Evolutionary conservation across 2,113 vertebrate genomes (phyloP), one percentile per base, ranked within the genome.

Genomic region (Pavo muticus): DNA sequence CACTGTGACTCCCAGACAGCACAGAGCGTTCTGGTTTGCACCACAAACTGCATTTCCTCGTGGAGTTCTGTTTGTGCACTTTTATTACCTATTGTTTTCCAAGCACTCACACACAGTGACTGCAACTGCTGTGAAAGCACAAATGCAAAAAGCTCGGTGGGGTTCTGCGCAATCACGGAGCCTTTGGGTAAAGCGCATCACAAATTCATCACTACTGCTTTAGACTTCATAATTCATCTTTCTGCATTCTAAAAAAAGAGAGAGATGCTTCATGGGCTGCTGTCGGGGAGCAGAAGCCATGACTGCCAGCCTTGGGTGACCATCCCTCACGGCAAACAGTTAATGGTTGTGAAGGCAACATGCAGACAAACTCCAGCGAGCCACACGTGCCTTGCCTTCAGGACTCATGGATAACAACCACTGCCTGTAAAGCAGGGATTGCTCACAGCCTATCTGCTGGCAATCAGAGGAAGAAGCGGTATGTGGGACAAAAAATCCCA

Each of bases 21-120:
- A 16, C 52, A 15, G 27, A 54, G 56, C 10, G 8, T 29, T 25
- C 30, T 47, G 57, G 18, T 52, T 85, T 92, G n/a, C 29, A 11
- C 19, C 32, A 8, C 1, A 3, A 81, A 70, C 32, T 32, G 37
- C 68, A 32, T 54, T 89, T 69, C 57, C 67, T 69, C 18, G 60
- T 6, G 63, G 70, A 73, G 37, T 73, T 21, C 2, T 37, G 23
- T 72, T 69, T 78, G 17, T 57, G 44, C 9, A 10, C 48, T 72
- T 95, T 95, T 95, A 91, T 91, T 76, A 75, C n/a, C 50, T 91
- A 79, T 93, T 95, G 84, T 88, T 87, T 87, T 64, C 44, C 57
- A 72, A 91, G 48, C 57, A 77, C 86, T 91, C 73, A 30, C 47
- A 23, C 21, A 11, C 47, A 74, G 83, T 50, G 64, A 57, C 72